Percentiles rank a stretch among this genome's conserved stretches.
Conservation (phyloP, 2,797 vertebrate species). For the Scleropages formosus region DNA sequence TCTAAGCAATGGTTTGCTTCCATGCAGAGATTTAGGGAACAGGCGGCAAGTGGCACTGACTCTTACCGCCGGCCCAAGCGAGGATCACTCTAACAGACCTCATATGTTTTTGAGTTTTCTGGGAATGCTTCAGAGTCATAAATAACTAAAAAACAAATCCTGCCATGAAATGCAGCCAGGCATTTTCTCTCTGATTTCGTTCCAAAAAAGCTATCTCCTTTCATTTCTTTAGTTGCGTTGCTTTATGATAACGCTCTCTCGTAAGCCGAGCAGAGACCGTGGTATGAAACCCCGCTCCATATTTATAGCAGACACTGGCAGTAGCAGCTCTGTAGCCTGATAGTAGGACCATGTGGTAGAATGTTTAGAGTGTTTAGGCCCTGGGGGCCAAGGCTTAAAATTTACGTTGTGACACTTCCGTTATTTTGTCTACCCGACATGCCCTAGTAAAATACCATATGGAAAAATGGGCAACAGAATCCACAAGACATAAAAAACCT, state of each 20-base stretch:
- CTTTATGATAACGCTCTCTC: slow-evolving; percentile 36
- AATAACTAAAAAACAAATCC: not conserved
- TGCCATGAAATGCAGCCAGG: slow-evolving; percentile 12
- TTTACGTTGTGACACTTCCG: not conserved
- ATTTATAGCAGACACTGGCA: slow-evolving; percentile 26
- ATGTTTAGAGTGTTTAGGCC: not conserved
- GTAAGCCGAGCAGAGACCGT: not conserved
- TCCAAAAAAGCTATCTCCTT: slow-evolving; percentile 51
- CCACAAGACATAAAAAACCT: not conserved
- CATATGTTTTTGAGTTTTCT: not conserved
- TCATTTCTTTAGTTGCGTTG: slow-evolving; percentile 51
- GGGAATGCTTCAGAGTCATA: not conserved
- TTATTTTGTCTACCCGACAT: not conserved
- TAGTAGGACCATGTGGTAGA: not conserved
- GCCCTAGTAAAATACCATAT: not conserved
- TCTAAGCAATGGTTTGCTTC: not conserved
- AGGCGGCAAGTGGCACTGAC: not conserved
- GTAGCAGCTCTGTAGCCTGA: not conserved
- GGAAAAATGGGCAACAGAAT: not conserved
- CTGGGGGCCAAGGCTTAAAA: not conserved
- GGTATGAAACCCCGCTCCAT: slow-evolving; percentile 31
- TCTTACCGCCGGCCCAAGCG: not conserved
- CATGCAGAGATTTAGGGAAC: not conserved
- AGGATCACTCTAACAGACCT: not conserved
- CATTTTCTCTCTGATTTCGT: slow-evolving; percentile 28